Base-by-base conservation (phyloP, 1,140 invertebrate species). In the Brachionus angularis region DNA sequence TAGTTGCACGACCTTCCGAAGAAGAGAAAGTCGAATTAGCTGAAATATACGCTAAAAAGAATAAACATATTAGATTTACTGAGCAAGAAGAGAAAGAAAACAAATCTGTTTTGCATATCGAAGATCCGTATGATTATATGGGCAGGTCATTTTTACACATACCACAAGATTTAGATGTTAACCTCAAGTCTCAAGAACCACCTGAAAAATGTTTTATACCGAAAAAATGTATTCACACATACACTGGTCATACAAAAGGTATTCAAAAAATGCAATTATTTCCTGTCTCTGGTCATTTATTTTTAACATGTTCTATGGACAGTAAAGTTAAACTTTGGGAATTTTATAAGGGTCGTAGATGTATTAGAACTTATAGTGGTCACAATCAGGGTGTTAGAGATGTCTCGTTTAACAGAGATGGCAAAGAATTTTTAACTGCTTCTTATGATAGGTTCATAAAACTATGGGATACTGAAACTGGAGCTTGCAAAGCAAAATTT, bases 391-490 rank as follows among this genome's bases (percentile, higher is more conserved):
- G 95, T 36, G 94, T 99, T 0, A 83, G 94, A 71, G 96, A 99
- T 81, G 87, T 96, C 73, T 89, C 89, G 77, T 99, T 98, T 82
- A 96, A 97, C 78, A 96, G 96, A 78, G 85, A 85, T 71, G 96
- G 96, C 1, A 88, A 88, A 34, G 86, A 90, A 77, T 98, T 99
- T 80, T 81, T 98, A 14, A 96, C 93, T 18, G 92, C 93, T 72
- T 92, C 89, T 79, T 86, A 85, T 76, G 86, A 86, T 75, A 75
- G 85, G 14, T 93, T 91, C 79, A 91, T 97, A 55, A 98, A 98
- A 83, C 81, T 99, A 36, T 99, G 96, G 96, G 96, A 99, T 80
- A 98, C 96, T 0, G 96, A 99, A 84, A 96, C 91, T 72, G 84
- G 84, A 82, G 31, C 14, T 14, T 29, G 52, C 3, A 72, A 72